Evolutionary conservation across 2,888 invertebrate genomes (phyloP).

Genomic region (Smittia aterrima): DNA sequence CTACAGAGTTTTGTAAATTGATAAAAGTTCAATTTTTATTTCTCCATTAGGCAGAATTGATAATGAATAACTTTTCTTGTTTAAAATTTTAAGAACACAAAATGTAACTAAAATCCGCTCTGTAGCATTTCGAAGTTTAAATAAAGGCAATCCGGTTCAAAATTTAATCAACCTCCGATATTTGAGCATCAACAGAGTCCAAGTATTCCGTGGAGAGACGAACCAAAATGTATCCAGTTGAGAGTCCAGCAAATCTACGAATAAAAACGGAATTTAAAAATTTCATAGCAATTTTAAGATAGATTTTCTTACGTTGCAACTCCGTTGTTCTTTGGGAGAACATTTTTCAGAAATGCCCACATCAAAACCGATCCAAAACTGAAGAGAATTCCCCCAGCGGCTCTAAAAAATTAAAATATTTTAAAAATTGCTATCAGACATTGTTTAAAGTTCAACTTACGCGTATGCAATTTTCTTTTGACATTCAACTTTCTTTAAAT

Average conservation of each 20-base stretch:
- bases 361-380: constrained; percentile 85
- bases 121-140: too few relatives aligned
- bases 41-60: too few relatives aligned
- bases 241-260: constrained; percentile 47
- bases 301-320: constrained; percentile 44
- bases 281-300: too few relatives aligned
- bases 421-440: constrained; percentile 42
- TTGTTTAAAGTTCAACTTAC: constrained; percentile 49
- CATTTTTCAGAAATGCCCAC: constrained; percentile 82
- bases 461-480: constrained; percentile 67
- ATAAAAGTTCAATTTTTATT: too few relatives aligned
- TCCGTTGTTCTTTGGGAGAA: constrained; percentile 56
- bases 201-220: constrained; percentile 52
- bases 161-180: constrained; percentile 24
- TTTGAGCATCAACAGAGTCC: constrained; percentile 45
- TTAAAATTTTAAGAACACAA: too few relatives aligned
- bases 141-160: not conserved
- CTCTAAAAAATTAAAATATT: constrained; percentile 44
- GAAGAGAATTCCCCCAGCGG: constrained; percentile 74
- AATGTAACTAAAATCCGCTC: too few relatives aligned
- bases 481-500: constrained; percentile 65
- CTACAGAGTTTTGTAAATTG: too few relatives aligned
- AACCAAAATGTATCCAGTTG: constrained; percentile 50
- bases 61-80: too few relatives aligned
- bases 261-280: too few relatives aligned